These are phyloP conservation scores for Notiomystis cincta DNA, from an alignment of 2,113 vertebrate species.

Conservation along the genomic window DNA sequence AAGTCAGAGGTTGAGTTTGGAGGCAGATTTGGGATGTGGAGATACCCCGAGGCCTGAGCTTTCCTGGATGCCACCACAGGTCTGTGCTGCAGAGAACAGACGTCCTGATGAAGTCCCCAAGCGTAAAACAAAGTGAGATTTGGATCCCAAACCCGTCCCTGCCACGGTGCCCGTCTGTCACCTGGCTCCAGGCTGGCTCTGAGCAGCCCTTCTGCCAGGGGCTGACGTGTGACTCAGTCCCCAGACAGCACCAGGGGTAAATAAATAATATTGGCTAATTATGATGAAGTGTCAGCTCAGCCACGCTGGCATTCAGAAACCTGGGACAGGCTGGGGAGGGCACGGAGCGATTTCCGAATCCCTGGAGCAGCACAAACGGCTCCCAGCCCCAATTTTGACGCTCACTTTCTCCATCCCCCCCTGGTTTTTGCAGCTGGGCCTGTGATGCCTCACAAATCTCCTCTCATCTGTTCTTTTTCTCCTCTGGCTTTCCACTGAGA, in stretches of 20 bases:
- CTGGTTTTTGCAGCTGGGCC: not conserved
- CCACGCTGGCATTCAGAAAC: rapidly evolving
- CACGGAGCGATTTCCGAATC: rapidly evolving
- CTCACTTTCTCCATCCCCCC: not conserved
- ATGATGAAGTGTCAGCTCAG: not conserved
- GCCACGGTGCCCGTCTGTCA: not conserved
- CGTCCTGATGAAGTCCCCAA: rapidly evolving
- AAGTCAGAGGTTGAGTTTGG: not conserved
- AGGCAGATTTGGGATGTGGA: not conserved
- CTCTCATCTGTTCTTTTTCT: not conserved
- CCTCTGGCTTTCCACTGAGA: not conserved
- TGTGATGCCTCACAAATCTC: not conserved
- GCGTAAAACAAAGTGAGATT: rapidly evolving
- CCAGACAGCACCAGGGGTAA: not conserved
- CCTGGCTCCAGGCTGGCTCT: not conserved
- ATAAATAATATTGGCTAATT: not conserved
- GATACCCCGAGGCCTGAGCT: not conserved
- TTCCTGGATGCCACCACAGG: rapidly evolving
- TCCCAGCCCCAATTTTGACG: not conserved
- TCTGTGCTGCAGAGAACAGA: not conserved
- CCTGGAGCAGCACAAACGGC: rapidly evolving
- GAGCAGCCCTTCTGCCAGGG: not conserved
- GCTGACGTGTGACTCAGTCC: not conserved
- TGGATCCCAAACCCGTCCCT: rapidly evolving
- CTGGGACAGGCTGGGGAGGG: not conserved